Evolutionary conservation across 2,888 invertebrate genomes (phyloP).

Genomic region (Aphidius colemani): DNA sequence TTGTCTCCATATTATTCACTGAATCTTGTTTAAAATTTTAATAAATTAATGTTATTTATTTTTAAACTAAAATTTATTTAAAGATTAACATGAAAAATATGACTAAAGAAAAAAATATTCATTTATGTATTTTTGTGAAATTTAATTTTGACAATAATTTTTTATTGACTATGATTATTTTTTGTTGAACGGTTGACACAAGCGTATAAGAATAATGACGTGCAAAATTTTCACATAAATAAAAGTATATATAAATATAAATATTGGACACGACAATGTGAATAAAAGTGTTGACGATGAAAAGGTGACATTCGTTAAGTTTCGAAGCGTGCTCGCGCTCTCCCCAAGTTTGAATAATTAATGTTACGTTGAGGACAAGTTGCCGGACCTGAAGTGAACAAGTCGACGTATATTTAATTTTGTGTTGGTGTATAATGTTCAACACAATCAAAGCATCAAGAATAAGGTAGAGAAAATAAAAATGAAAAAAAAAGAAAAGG

Average conservation of each 20-base stretch:
- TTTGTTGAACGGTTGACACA: no score
- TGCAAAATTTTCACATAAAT: no score
- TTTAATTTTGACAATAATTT: no score
- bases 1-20: no score
- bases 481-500: slow-evolving; percentile 18
- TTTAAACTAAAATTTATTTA: no score
- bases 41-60: no score
- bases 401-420: not conserved
- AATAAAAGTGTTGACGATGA: slow-evolving; percentile 19
- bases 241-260: not conserved
- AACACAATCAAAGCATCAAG: not conserved
- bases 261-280: slow-evolving; percentile 10
- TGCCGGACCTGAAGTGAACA: slow-evolving; percentile 41
- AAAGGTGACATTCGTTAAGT: slow-evolving; percentile 3
- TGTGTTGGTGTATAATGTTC: not conserved
- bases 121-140: no score
- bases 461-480: not conserved
- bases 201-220: no score
- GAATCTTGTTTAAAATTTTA: no score
- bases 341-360: slow-evolving; percentile 47
- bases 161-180: no score
- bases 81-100: no score
- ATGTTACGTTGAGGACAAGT: slow-evolving; percentile 46
- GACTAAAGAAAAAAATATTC: no score
- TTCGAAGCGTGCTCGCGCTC: slow-evolving; percentile 4